Evolutionary conservation across 2,113 vertebrate species (phyloP).

Genomic region (Rhipidura dahli): DNA sequence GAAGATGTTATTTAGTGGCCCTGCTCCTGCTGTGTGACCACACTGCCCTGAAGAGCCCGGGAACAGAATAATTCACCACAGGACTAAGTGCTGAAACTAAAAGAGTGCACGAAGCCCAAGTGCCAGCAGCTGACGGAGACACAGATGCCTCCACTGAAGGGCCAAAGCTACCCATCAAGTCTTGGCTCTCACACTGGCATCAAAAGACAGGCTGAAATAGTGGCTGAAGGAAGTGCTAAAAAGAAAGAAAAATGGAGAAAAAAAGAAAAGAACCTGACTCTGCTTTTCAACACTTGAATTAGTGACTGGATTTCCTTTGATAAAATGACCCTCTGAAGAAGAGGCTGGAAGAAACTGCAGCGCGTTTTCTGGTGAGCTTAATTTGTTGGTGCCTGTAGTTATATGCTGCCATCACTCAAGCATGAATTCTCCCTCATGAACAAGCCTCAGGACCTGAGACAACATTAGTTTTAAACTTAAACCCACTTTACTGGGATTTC

Average conservation of each 20-base stretch:
- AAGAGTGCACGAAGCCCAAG: not conserved
- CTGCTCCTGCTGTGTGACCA: not conserved
- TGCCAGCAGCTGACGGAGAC: not conserved
- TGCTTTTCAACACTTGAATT: not conserved
- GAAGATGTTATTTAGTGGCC: too few species aligned
- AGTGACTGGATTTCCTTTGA: not conserved
- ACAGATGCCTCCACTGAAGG: not conserved
- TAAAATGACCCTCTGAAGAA: not conserved
- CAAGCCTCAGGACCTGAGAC: not conserved
- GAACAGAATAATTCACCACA: rapidly evolving
- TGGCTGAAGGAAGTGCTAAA: not conserved
- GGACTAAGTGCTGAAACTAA: not conserved
- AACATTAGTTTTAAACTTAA: not conserved
- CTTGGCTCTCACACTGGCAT: not conserved
- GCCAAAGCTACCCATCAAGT: not conserved
- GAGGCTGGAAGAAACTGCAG: not conserved
- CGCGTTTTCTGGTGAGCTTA: rapidly evolving
- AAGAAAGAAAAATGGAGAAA: not conserved
- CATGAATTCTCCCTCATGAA: not conserved
- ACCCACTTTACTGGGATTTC: not conserved
- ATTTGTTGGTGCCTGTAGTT: not conserved
- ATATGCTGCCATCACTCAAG: rapidly evolving
- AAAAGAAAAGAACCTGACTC: rapidly evolving
- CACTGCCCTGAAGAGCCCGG: not conserved
- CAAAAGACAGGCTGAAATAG: not conserved